Base-by-base conservation (phyloP, 2,888 invertebrate genomes). In the Callimorpha dominula region DNA sequence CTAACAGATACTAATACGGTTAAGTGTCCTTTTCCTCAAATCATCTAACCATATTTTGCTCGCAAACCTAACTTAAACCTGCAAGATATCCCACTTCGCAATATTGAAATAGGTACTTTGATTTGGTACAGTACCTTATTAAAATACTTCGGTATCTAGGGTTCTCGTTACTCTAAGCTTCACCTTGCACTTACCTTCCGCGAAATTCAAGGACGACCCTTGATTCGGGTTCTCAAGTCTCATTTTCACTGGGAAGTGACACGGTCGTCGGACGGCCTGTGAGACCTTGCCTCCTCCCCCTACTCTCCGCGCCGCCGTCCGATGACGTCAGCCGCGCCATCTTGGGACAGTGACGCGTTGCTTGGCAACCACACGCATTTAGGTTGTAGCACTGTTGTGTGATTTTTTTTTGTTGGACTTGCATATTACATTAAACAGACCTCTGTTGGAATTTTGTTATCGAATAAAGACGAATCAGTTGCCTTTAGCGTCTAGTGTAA, bases 321-420 rank as follows among this genome's bases (percentile, higher is more conserved):
- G 90, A 86, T 95, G 94, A 95, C 95, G 95, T 95, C 94, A 95
- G 83, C 88, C 85, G 87, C 94, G 95, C 95, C 95, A 95, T 95
- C 95, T 95, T 95, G 94, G 91, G 89, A 89, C 90, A 88, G 85
- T 90, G 89, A 90, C 89, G 89, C 91, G 95, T 95, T 94, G 94
- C 95, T 87, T 88, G 86, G 95, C 95, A 94, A 95, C 94, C 86
- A 89, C 90, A 89, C 89, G 91, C 89, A 85, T 82, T 83, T 82
- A 85, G 83, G 82, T 87, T 85, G 83, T 87, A 79, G 81, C 80
- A 81, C 83, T 87, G 83, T 82, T 81, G 77, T 57, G 74, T 82
- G 75, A 65, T n/a, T 75, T 74, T 8, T 80, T 82, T 76, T 65
- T 65, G 62, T 80, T 52, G 54, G 4, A 68, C 70, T 72, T 74